Evolutionary conservation across 2,888 invertebrate species (phyloP).

Genomic region (Neoascia interrupta): DNA sequence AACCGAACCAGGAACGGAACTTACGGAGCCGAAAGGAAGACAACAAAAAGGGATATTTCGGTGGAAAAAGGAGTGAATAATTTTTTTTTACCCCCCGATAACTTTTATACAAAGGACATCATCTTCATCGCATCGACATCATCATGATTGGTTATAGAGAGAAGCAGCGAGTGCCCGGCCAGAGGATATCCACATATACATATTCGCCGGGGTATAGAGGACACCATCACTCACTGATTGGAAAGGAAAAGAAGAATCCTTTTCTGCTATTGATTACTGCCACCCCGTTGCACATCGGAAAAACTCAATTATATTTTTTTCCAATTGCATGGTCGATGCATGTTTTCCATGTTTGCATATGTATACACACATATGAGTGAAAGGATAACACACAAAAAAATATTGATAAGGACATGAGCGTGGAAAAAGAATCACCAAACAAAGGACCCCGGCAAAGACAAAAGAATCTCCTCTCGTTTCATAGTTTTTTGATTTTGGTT

Average conservation of each 20-base stretch:
- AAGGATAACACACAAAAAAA: constrained; percentile 2
- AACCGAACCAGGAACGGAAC: constrained; percentile 53
- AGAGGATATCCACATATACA: neutral
- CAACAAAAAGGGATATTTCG: constrained; percentile 42
- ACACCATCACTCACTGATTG: constrained; percentile 35
- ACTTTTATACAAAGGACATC: constrained; percentile 66
- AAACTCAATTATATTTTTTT: constrained; percentile 69
- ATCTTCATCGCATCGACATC: constrained; percentile 60
- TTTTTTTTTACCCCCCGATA: constrained; percentile 35
- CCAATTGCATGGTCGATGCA: constrained; percentile 69
- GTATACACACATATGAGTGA: constrained; percentile 24
- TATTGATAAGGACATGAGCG: constrained; percentile 59
- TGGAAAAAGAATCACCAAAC: constrained; percentile 53
- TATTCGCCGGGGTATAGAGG: neutral
- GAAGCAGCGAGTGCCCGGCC: constrained; percentile 9
- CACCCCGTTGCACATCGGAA: constrained; percentile 64
- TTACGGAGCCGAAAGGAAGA: constrained; percentile 36
- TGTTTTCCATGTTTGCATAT: constrained; percentile 66
- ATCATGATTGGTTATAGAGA: constrained; percentile 22
- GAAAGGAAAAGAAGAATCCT: constrained; percentile 44
- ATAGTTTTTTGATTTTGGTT: constrained; percentile 17
- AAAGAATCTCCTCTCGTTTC: constrained; percentile 7
- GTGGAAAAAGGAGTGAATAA: constrained; percentile 18
- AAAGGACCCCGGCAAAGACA: constrained; percentile 45
- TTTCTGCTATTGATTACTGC: constrained; percentile 68